A percentile compares a stretch with the other conserved stretches of the same genome.
These are phyloP conservation scores for Hoplostethus atlanticus DNA, from an alignment of 2,797 vertebrate species.

Conservation along the genomic window DNA sequence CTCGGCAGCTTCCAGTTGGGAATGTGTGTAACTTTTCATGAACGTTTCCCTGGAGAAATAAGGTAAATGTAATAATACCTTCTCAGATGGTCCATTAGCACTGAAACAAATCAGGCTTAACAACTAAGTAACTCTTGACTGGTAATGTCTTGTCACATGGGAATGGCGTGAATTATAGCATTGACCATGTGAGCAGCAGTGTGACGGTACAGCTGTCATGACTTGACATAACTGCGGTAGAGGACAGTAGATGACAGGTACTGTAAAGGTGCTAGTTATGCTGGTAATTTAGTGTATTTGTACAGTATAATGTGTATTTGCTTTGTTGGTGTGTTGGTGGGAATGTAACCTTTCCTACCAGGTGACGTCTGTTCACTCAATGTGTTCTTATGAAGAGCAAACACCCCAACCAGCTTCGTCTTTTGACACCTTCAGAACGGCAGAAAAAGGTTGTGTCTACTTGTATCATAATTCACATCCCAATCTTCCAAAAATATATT, in stretches of 20 bases:
- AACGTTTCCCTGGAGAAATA: too few species aligned
- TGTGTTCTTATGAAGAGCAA: slow-evolving; percentile 3
- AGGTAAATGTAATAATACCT: too few species aligned
- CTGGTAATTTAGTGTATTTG: neutral
- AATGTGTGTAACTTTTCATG: too few species aligned
- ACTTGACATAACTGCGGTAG: neutral
- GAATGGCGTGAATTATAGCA: neutral
- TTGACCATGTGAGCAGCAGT: neutral
- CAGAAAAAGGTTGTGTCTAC: too few species aligned
- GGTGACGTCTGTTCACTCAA: slow-evolving; percentile 1
- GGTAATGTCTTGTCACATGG: neutral
- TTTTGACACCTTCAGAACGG: too few species aligned
- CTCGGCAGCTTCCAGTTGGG: too few species aligned
- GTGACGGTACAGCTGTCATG: neutral
- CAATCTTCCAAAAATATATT: neutral
- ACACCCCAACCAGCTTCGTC: neutral
- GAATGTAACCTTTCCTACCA: slow-evolving; percentile 13
- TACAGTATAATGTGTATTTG: neutral
- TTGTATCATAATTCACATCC: neutral
- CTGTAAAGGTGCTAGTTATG: neutral
- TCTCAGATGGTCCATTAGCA: neutral
- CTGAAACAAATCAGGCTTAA: slow-evolving; percentile 2
- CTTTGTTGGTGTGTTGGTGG: slow-evolving; percentile 15
- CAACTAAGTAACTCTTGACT: neutral
- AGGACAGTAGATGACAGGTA: neutral